phyloP scores from a whole-genome alignment of 64 coral and sea anemone species.

The Montipora cactus region DNA sequence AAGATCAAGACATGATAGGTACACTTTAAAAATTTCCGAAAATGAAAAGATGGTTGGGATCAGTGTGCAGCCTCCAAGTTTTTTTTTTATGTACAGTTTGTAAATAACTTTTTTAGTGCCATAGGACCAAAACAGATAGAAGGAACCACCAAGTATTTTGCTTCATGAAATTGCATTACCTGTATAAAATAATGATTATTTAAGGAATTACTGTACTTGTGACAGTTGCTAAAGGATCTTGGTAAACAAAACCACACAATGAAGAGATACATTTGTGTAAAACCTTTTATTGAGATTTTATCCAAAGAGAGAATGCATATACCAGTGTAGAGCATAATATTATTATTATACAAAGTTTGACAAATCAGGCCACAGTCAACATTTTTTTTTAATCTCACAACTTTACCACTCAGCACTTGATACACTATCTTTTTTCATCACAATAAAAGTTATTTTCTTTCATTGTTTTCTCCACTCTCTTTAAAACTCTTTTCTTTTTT shows the following conservation, averaged over 20 bases:
- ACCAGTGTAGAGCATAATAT: not conserved
- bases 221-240: no score
- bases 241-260: not conserved
- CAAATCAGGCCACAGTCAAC: not conserved
- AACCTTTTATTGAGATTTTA: slow-evolving; percentile 8
- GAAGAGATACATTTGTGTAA: slow-evolving; percentile 21
- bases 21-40: no score
- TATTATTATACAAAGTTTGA: not conserved
- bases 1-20: no score
- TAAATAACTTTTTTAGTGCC: no score
- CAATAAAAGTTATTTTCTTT: not conserved
- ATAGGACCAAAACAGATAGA: no score
- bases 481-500: slow-evolving; percentile 38
- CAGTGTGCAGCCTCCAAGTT: no score
- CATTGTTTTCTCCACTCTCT: slow-evolving; percentile 49
- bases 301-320: slow-evolving; percentile 15
- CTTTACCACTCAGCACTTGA: not conserved
- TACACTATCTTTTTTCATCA: slow-evolving; percentile 31
- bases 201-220: no score
- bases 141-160: no score
- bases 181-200: no score
- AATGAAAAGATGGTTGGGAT: no score
- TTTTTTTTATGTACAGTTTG: no score
- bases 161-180: no score
- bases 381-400: slow-evolving; percentile 7